Percentiles rank a stretch among this genome's conserved stretches.
Evolutionary conservation across 1,140 invertebrate species (phyloP).

Genomic region (Zelostemma sp.): DNA sequence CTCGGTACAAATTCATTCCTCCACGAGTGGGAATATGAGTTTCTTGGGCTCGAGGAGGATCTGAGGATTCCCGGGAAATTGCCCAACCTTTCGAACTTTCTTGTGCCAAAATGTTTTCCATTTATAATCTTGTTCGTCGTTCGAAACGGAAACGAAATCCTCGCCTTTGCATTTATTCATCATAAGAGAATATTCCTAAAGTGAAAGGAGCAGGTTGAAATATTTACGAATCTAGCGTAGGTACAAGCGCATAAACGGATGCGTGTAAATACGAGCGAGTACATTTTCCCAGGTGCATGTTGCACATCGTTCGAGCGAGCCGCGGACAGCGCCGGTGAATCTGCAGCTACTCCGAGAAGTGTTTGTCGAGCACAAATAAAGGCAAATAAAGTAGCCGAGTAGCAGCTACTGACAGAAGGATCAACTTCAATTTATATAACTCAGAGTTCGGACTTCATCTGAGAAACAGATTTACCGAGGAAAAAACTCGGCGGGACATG

Average conservation of each 20-base stretch:
- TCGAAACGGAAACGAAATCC: no score
- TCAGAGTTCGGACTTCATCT: constrained; percentile 59
- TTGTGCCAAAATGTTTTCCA: no score
- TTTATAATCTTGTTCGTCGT: no score
- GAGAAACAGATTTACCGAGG: constrained; percentile 54
- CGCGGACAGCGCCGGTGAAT: constrained; percentile 18
- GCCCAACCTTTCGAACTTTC: neutral
- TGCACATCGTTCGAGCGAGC: neutral
- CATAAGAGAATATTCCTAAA: no score
- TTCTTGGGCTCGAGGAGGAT: neutral
- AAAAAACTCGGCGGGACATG: neutral
- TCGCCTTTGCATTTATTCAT: no score
- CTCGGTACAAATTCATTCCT: constrained; percentile 6
- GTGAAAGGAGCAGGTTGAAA: no score
- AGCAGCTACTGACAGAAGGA: constrained; percentile 49
- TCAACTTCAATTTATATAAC: constrained; percentile 60
- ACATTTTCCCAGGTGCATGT: neutral
- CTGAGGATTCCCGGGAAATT: constrained; percentile 7
- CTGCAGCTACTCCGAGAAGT: constrained; percentile 19
- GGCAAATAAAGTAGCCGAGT: constrained; percentile 56
- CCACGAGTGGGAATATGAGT: neutral
- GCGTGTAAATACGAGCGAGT: neutral
- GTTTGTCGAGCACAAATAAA: constrained; percentile 59
- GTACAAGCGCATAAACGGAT: neutral
- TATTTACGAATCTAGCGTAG: no score